Evolutionary conservation across 2,888 invertebrate species (phyloP).

Genomic region (Chalcis sispes): DNA sequence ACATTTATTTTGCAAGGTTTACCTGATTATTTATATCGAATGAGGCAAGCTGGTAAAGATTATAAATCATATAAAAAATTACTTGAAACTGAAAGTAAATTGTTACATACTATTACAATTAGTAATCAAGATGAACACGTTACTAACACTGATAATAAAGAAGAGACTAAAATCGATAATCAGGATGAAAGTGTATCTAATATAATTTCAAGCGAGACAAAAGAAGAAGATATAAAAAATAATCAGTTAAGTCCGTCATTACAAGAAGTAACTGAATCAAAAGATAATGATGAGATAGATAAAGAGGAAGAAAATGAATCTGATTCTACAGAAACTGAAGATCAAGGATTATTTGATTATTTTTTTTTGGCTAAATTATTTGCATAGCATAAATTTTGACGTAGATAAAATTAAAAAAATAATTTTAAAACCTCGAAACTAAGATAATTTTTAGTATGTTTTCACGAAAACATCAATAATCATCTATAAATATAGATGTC

Average conservation of each 20-base stretch:
- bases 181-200: conserved; percentile 16
- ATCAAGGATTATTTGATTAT: conserved; percentile 68
- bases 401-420: conserved; percentile 29
- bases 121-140: conserved; percentile 13
- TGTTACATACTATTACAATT: conserved; percentile 18
- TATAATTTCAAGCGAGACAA: conserved; percentile 21
- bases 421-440: conserved; percentile 7
- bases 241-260: neutral
- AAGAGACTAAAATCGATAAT: conserved; percentile 13
- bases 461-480: conserved; percentile 5
- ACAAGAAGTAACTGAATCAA: neutral
- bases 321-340: conserved; percentile 60
- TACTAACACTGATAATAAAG: conserved; percentile 4
- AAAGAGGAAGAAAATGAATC: conserved; percentile 57
- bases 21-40: conserved; percentile 85
- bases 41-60: conserved; percentile 83
- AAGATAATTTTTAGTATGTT: conserved; percentile 1
- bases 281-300: conserved; percentile 29
- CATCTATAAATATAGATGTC: neutral
- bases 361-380: conserved; percentile 70
- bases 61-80: conserved; percentile 78
- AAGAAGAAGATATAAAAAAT: conserved; percentile 43
- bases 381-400: conserved; percentile 61
- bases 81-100: conserved; percentile 33
- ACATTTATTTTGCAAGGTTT: conserved; percentile 78